phyloP scores from a whole-genome alignment of 2,797 vertebrate species.

The Simalia tracyae region DNA sequence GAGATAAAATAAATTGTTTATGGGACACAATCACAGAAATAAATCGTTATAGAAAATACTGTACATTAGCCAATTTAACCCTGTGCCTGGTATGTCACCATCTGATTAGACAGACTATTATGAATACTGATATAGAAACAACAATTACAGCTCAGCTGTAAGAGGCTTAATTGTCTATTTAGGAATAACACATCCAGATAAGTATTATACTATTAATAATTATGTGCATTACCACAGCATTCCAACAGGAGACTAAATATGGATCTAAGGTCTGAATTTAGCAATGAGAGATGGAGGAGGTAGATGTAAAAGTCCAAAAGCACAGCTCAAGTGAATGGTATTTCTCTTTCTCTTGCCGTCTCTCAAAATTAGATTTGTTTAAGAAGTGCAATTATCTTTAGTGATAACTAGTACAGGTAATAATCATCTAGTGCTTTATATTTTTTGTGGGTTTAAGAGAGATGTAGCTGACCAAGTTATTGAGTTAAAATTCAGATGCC shows the following conservation, averaged over 20 bases:
- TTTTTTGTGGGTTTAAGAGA: neutral
- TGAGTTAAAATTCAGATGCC: constrained; percentile 3
- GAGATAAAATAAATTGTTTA: constrained; percentile 12
- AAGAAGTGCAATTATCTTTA: neutral
- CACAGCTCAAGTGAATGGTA: neutral
- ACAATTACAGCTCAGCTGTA: neutral
- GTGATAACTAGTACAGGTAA: neutral
- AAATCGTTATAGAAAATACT: constrained; percentile 9
- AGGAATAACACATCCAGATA: neutral
- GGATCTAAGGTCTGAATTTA: neutral
- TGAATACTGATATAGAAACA: constrained; percentile 9
- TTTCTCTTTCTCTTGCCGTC: neutral
- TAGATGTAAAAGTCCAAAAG: neutral
- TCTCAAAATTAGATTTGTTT: neutral
- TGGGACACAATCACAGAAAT: neutral
- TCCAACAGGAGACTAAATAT: neutral
- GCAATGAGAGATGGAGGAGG: neutral
- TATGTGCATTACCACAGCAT: neutral
- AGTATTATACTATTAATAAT: neutral
- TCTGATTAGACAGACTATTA: constrained; percentile 3
- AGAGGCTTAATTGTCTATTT: neutral
- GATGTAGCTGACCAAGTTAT: constrained; percentile 1
- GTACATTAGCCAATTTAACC: constrained; percentile 2
- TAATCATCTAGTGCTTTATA: neutral
- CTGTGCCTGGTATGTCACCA: neutral